Evolutionary conservation across 2,113 vertebrate genomes (phyloP), one percentile per base, ranked within the genome.

Genomic region (Dasyprocta punctata): DNA sequence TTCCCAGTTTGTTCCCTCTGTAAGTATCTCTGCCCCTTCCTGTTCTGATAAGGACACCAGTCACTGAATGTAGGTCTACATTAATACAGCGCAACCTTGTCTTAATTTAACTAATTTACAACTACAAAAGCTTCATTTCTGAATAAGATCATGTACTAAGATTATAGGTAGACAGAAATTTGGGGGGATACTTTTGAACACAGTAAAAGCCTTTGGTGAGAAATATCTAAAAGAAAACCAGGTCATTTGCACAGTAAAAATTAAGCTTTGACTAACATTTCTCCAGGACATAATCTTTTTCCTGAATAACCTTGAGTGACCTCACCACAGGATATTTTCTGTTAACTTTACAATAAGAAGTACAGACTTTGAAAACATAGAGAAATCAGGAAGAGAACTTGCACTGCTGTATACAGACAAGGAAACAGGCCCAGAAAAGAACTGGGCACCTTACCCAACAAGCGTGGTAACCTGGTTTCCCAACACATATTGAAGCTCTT

Each of bases 241-340:
- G n/a, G 28, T 7, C 41, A 73, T 75, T 54, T 92, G 14, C 24
- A 54, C 85, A 63, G 30, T 1, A 30, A 86, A 96, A 92, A 89
- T 49, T 38, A 89, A 94, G 82, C 44, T 84, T 38, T 94, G 54
- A 7, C 24, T 88, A 67, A 81, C 86, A 80, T 88, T 81, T 58
- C 63, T 95, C 81, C 33, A 75, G 69, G 41, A 95, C 30, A 28
- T 73, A 58, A 36, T 77, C 19, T 87, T 47, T 73, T 82, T 77
- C 49, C 56, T 67, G 22, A 11, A 22, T 49, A 30, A 36, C 44
- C 1, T 78, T 56, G 24, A 88, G 22, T 36, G 60, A 86, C 36
- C 56, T 90, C 44, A 49, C 19, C 22, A 13, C 7, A 22, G 41
- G 30, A 86, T 54, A 54, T 19, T 81, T 49, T 69, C 65, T 78